Evolutionary conservation across 1,140 invertebrate genomes (phyloP), one percentile per base, ranked within the genome.

Genomic region (Aricia agestis): DNA sequence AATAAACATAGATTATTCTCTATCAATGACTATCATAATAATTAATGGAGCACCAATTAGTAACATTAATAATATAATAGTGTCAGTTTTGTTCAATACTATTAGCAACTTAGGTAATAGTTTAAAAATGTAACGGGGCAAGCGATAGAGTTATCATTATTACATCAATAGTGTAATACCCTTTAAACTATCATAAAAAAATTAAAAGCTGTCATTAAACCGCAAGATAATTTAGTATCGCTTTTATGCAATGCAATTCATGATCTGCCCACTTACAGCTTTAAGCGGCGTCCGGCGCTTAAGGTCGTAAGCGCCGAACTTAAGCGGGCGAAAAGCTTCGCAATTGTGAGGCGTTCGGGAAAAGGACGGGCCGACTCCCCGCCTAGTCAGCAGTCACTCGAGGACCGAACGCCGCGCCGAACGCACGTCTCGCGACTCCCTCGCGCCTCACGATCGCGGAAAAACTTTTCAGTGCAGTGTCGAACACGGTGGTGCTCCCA

Each of bases 181-280:
- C 3, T 52, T 52, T 15, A 13, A 52, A 9, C 36, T 36, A 36
- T 52, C 45, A 13, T 52, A 52, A 72, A 36, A 32, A 67, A 36
- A 9, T 32, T 42, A 71, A 71, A 66, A 32, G 70, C 19, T 31
- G 31, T 61, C 32, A 61, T 36, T 69, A 17, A 45, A 25, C 13
- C 61, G 41, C 57, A 66, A 66, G 65, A 71, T 82, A 85, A 85
- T 85, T 84, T 74, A 79, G 79, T 81, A 80, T 80, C 79, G 75
- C 81, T 87, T 85, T 84, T 85, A 86, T 88, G 86, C 89, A 89
- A 89, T 84, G 81, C 86, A 84, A 83, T 82, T 83, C 79, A 81
- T 81, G 84, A 90, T 91, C 87, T 90, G 89, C 81, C 87, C 87
- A 91, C 87, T 91, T 91, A 91, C 82, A 82, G 83, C 79, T 82